Conservation (phyloP, 2,888 invertebrate genomes). For the Onthophagus sagittarius region DNA sequence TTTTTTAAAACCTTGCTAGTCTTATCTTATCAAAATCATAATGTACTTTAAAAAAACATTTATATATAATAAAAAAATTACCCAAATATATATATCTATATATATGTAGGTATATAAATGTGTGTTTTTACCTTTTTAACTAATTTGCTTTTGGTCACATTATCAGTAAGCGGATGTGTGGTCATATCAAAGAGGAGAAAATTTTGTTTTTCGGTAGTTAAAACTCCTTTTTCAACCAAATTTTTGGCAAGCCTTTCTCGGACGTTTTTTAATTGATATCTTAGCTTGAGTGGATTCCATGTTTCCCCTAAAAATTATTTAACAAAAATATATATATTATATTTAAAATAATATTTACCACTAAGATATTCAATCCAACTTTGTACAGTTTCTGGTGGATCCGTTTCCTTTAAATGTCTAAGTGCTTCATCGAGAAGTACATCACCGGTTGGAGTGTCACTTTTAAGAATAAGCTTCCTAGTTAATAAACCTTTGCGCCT, state of each 20-base stretch:
- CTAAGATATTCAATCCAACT: slow-evolving; percentile 99
- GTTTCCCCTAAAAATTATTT: slow-evolving; percentile 76
- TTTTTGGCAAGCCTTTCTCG: slow-evolving; percentile 98
- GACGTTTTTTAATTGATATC: slow-evolving; percentile 98
- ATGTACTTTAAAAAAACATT: not conserved
- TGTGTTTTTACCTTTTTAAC: slow-evolving; percentile 84
- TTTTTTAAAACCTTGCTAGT: no score
- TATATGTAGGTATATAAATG: not conserved
- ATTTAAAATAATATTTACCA: slow-evolving; percentile 45
- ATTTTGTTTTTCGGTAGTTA: slow-evolving; percentile 99
- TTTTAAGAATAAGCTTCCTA: slow-evolving; percentile 77
- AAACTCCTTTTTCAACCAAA: slow-evolving; percentile 97
- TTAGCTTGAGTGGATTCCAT: slow-evolving; percentile 98
- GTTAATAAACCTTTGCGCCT: slow-evolving; percentile 85
- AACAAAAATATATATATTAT: not conserved
- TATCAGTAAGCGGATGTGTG: slow-evolving; percentile 96
- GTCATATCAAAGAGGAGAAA: slow-evolving; percentile 99
- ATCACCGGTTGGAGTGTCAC: slow-evolving; percentile 94
- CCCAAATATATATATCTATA: no score
- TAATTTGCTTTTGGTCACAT: slow-evolving; percentile 89
- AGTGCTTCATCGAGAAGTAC: slow-evolving; percentile 92
- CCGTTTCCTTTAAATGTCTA: slow-evolving; percentile 97
- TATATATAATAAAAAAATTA: not conserved
- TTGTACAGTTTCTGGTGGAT: slow-evolving; percentile 95
- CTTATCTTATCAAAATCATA: not conserved